Evolutionary conservation across 2,113 vertebrate species (phyloP).

Genomic region (Megatriorchis doriae): DNA sequence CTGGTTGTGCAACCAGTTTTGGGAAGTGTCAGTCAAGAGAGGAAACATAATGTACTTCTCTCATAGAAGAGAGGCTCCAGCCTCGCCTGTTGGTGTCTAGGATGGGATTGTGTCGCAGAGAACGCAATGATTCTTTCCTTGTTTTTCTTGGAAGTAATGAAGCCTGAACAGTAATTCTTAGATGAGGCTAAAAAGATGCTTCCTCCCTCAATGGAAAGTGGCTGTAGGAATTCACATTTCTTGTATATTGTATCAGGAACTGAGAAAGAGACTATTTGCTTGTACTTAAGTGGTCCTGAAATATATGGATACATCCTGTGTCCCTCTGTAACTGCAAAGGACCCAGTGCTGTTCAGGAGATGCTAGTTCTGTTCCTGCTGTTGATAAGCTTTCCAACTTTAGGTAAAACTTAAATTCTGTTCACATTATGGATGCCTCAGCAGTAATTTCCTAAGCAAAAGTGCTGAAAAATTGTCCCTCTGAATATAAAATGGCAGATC

Average conservation of each 20-base stretch:
- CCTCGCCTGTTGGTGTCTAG: background rate
- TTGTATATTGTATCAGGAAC: background rate
- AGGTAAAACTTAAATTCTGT: background rate
- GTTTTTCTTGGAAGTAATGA: background rate
- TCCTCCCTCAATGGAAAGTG: background rate
- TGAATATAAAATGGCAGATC: background rate
- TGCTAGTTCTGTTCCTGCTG: background rate
- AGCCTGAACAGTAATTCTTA: background rate
- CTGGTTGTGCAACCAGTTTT: background rate
- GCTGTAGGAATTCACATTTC: background rate
- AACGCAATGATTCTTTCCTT: background rate
- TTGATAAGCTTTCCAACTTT: background rate
- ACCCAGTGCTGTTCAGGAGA: background rate
- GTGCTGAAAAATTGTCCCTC: background rate
- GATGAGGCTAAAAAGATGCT: background rate
- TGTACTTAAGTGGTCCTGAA: background rate
- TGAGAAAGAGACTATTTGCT: background rate
- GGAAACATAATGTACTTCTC: background rate
- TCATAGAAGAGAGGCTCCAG: background rate
- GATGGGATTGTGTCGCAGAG: no score
- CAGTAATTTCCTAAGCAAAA: background rate
- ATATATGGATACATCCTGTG: fast-evolving
- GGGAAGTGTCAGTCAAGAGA: background rate
- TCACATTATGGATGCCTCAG: background rate
- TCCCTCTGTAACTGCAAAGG: background rate